Conservation (phyloP, 1,140 invertebrate genomes). For the Caligus rogercresseyi region DNA sequence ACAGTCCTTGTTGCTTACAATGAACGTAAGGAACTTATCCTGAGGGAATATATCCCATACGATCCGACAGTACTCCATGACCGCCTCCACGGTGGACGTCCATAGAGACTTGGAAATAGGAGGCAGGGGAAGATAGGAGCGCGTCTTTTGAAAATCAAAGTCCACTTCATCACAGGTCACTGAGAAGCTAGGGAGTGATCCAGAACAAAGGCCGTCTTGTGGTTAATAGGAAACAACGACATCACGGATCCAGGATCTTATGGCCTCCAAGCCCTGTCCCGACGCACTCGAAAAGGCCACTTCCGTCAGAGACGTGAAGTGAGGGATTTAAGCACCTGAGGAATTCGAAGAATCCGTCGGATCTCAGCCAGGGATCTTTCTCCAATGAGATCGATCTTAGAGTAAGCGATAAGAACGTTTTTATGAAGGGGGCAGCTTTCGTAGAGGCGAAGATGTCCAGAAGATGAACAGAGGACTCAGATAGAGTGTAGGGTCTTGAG, state of each 20-base stretch:
- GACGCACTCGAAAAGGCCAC: background rate
- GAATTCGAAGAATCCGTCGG: background rate
- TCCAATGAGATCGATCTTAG: constrained; percentile 4
- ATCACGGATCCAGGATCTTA: background rate
- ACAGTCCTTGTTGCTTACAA: constrained; percentile 50
- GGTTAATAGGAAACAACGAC: constrained; percentile 43
- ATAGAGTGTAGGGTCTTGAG: background rate
- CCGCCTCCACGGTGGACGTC: constrained; percentile 83
- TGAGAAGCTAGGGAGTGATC: constrained; percentile 78
- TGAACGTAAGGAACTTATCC: constrained; percentile 62
- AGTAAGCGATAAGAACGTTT: background rate
- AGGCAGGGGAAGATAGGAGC: constrained; percentile 45
- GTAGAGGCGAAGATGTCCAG: background rate
- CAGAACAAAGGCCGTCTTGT: constrained; percentile 86
- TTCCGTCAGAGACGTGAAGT: background rate
- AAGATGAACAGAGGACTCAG: constrained; percentile 4
- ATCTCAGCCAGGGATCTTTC: background rate
- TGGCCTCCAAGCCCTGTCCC: background rate
- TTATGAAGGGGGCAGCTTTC: background rate
- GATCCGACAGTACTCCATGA: constrained; percentile 83
- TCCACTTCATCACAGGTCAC: constrained; percentile 70
- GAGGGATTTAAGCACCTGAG: background rate
- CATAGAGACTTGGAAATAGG: constrained; percentile 76
- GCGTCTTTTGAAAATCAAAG: constrained; percentile 48
- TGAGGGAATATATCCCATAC: constrained; percentile 87